Evolutionary conservation across 2,113 vertebrate genomes (phyloP), one percentile per base, ranked within the genome.

Genomic region (Lophochroa leadbeateri): DNA sequence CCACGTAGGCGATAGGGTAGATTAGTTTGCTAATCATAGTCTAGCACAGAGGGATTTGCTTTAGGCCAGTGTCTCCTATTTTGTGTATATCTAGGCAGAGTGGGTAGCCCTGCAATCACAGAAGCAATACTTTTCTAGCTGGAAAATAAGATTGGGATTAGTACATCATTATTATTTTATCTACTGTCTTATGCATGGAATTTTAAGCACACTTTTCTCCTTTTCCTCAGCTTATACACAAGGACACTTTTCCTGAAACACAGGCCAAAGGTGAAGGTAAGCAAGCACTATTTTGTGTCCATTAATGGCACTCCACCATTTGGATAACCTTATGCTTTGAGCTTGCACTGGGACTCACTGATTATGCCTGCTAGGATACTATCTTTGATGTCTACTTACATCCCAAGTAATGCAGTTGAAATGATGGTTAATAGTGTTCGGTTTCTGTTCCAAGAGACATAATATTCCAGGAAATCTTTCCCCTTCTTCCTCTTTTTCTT

Each of bases 211-310:
- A 0, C 9, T 86, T 68, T 88, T 91, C 76, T 67, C 29, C 82
- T 96, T 86, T 78, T 85, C 94, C 93, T 91, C 82, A 99, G 99
- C 97, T 98, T 99, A 89, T 99, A 99, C 96, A 99, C 99, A 96
- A 98, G 99, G 96, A 99, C 99, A 35, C 99, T 99, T 97, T 99
- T 99, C 98, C 98, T 99, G 98, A 99, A 99, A 96, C 98, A 98
- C 92, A 99, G 99, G 97, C 99, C 99, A 92, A 99, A 99, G 97
- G 98, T 99, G 77, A 99, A 99, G 98, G 99, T 99, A 98, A 97
- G 97, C 28, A 33, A 65, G 8, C 25, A 33, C 1, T 37, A 29
- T 65, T 79, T 84, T 85, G 5, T 80, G 9, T 78, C 57, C 58
- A 3, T 47, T 88, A 19, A 50, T 63, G 18, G 33, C 6, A 25